These are phyloP conservation scores for Tachycineta bicolor DNA, from an alignment of 2,113 vertebrate genomes.

Conservation along the genomic window DNA sequence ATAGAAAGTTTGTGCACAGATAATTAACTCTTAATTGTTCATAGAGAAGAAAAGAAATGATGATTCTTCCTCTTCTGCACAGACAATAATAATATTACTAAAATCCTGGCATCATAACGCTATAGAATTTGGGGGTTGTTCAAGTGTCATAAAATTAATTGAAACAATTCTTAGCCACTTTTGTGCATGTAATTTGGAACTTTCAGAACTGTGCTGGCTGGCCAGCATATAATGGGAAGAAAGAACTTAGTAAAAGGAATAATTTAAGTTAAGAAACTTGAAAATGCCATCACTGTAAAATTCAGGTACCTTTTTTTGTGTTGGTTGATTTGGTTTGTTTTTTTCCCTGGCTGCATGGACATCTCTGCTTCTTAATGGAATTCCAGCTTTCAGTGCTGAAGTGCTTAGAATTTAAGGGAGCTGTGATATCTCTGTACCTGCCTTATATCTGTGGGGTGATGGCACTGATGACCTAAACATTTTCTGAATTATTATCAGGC, in stretches of 20 bases:
- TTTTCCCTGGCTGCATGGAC: neutral
- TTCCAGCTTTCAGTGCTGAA: neutral
- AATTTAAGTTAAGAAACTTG: neutral
- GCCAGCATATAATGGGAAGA: neutral
- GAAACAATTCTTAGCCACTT: neutral
- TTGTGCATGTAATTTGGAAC: neutral
- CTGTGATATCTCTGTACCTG: neutral
- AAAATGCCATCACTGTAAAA: neutral
- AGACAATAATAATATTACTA: neutral
- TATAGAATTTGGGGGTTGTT: neutral
- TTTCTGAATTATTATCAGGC: neutral
- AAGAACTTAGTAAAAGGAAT: neutral
- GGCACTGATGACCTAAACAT: neutral
- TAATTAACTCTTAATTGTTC: neutral
- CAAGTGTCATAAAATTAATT: neutral
- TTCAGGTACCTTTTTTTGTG: neutral
- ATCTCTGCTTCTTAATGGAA: neutral
- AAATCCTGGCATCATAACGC: neutral
- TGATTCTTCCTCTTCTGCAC: neutral
- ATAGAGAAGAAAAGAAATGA: neutral
- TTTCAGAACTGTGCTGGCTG: neutral
- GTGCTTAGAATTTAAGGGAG: neutral
- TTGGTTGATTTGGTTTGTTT: neutral
- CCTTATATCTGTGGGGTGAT: neutral
- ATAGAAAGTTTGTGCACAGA: neutral